Evolutionary conservation across 2,797 vertebrate species (phyloP), one percentile per base, ranked within the genome.

Genomic region (Peromyscus eremicus): DNA sequence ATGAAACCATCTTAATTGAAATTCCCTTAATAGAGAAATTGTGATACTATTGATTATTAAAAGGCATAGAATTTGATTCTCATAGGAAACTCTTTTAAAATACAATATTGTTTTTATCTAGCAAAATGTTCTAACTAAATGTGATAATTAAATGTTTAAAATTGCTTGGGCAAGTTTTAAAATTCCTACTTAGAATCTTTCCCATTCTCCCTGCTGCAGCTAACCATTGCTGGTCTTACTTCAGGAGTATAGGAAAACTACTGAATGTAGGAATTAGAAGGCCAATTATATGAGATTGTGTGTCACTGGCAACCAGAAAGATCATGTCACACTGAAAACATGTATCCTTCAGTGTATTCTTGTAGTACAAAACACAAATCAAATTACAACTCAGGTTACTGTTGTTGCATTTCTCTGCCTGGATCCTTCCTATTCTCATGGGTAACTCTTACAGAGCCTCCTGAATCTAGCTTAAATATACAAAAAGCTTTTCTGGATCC

Each of bases 1-100:
- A 3, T 89, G 88, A 92, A 95, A 93, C 2, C 1, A 76, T 34
- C 46, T 81, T 70, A 88, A 77, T 64, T 95, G 82, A 95, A 95
- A 87, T 89, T 93, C 34, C 7, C 27, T 64, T 86, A 91, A 88
- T 57, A 60, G 17, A 60, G 29, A 79, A 77, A 66, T 8, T 64
- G 11, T 46, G 17, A 87, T 64, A 46, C 40, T 76, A 55, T 66
- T 89, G 25, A 21, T 79, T 52, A 91, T 29, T 62, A 3, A 94
- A 73, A 89, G 85, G 40, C 32, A n/a, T 75, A 52, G 77, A 73
- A 71, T 88, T 29, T 4, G 6, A 62, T 89, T 94, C 46, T 94
- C 16, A 84, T 71, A 87, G 85, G n/a, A 1, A 94, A 86, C 43
- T 91, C 6, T 2, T 89, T 88, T 83, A 92, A 89, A 91, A 83